Evolutionary conservation across 2,888 invertebrate species (phyloP), one percentile per base, ranked within the genome.

Genomic region (Lypha dubia): DNA sequence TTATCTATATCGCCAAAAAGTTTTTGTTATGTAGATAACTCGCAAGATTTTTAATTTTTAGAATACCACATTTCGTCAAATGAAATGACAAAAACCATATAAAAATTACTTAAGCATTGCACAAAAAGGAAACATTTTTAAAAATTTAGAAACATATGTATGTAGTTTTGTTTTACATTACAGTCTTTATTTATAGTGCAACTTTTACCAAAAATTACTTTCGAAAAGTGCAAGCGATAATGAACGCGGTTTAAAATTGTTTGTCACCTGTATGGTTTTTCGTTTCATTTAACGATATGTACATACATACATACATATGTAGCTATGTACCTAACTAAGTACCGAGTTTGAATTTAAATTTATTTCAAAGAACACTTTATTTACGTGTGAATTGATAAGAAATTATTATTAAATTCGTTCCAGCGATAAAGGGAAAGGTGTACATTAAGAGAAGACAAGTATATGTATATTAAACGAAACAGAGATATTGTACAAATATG

Each of bases 361-460:
- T 51, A 22, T 17, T 58, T 17, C 8, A 35, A 32, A 38, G 35
- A 63, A 46, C 9, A 17, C 1, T 13, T 13, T 46, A 32, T 65
- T 63, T 46, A 28, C 49, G 38, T 58, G 9, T 8, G 46, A 32
- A 32, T 32, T 58, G 58, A 46, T 56, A 58, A 71, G n/a, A 46
- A 38, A 13, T 49, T 46, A 71, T 71, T 38, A 68, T 53, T 51
- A 38, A 32, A 38, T 20, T 38, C 11, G n/a, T 24, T 38, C 53
- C 35, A 24, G 17, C 17, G 15, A 60, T 73, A 71, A 58, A 71
- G 70, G 70, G 70, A 58, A 71, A 71, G 46, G 46, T 60, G 32
- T 60, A 60, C 46, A 20, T 35, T 71, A 49, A 35, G 38, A 20
- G 9, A 62, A 35, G 46, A 17, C 60, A 73, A 73, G n/a, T n/a